A percentile compares a stretch with the other conserved stretches of the same genome.
Evolutionary conservation across 2,797 vertebrate species (phyloP).

Genomic region (Lagodon rhomboides): DNA sequence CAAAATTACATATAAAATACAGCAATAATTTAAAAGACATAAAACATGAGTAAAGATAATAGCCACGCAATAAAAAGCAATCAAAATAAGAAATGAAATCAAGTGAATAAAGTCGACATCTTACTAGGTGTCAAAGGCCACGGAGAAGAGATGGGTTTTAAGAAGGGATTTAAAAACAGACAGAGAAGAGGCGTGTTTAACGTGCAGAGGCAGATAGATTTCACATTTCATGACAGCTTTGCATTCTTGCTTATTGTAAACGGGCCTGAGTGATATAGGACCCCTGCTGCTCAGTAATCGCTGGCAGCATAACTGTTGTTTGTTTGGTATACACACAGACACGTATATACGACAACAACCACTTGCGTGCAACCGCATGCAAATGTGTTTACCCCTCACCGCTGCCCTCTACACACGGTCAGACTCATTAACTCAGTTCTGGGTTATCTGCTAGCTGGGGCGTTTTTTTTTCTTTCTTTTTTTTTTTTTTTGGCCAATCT

Average conservation of each 20-base stretch:
- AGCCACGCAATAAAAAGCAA: too few relatives aligned
- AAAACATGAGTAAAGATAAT: too few relatives aligned
- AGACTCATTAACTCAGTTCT: conserved; percentile 48
- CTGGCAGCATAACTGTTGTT: conserved; percentile 33
- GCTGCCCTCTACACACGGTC: not conserved
- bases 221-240: conserved; percentile 36
- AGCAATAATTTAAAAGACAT: too few relatives aligned
- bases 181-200: too few relatives aligned
- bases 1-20: too few relatives aligned
- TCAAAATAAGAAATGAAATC: too few relatives aligned
- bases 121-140: too few relatives aligned
- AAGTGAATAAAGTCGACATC: too few relatives aligned
- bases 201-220: too few relatives aligned
- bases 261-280: not conserved
- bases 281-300: conserved; percentile 32
- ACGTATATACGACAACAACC: conserved; percentile 53
- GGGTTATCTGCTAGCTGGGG: conserved; percentile 32
- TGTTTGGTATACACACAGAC: conserved; percentile 65
- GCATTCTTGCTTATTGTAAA: conserved; percentile 29
- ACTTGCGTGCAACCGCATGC: conserved; percentile 58
- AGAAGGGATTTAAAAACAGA: too few relatives aligned
- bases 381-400: conserved; percentile 38
- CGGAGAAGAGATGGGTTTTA: too few relatives aligned
- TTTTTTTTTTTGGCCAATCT: conserved; percentile 44
- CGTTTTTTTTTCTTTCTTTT: conserved; percentile 1